Evolutionary conservation across 64 coral and sea anemone species (phyloP), one percentile per base, ranked within the genome.

Genomic region (Porites australiensis): DNA sequence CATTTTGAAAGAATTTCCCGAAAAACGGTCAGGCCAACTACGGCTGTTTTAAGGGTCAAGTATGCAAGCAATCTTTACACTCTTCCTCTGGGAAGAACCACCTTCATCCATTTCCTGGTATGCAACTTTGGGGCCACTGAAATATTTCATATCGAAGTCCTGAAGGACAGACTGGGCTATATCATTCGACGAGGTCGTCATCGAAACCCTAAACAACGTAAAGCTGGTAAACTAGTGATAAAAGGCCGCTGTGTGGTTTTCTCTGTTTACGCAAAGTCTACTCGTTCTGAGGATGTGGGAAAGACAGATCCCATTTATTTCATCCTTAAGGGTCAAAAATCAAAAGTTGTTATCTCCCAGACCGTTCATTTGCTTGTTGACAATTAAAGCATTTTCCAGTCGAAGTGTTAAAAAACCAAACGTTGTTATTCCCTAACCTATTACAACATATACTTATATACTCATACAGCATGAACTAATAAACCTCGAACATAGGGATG

Each of bases 1-100:
- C 4, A 44, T 15, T 96, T 96, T 71, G 67, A 93, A 44, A 91
- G 95, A 16, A 87, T 96, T 54, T 96, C 95, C 6, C 87, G 91
- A 23, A 82, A 93, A 19, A 86, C 89, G 3, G 77, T 93, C 0
- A 70, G 72, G 81, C 87, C 95, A 4, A 82, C 86, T 53, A 71
- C 51, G 10, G 61, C 73, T 1, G 45, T 94, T 10, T 75, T 96
- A 13, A 86, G 91, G 37, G 75, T 50, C 16, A 70, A 85, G 23
- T 74, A 89, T n/a, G 68, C 86, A 2, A 68, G 60, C 23, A 89
- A 92, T 74, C 61, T 93, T 44, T 96, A 89, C n/a, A 96, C 90
- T 49, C 90, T 96, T 13, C 87, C 82, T 49, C 70, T 65, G 6
- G 61, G 79, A 22, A 79, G 11, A 15, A 64, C 86, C 18, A 70